Percentiles rank a stretch among this genome's conserved stretches.
Evolutionary conservation across 2,888 invertebrate species (phyloP).

Genomic region (Polyploca ridens): DNA sequence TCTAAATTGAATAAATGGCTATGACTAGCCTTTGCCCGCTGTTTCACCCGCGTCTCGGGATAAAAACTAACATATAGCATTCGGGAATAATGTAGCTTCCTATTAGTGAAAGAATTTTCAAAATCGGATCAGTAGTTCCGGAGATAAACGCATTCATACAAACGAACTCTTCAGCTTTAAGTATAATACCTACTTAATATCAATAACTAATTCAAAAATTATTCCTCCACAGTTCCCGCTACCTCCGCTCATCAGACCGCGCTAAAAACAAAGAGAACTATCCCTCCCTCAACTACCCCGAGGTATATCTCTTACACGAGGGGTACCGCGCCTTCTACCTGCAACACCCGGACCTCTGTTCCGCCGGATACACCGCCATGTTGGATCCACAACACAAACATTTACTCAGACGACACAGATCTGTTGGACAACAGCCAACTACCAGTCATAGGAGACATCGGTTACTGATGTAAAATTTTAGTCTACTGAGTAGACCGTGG

Average conservation of each 20-base stretch:
- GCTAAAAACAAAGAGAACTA: constrained; percentile 91
- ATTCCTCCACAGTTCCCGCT: constrained; percentile 87
- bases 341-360: constrained; percentile 85
- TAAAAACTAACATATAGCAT: too few relatives aligned
- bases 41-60: too few relatives aligned
- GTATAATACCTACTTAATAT: too few relatives aligned
- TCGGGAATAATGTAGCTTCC: too few relatives aligned
- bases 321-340: constrained; percentile 87
- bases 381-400: constrained; percentile 90
- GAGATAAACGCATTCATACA: too few relatives aligned
- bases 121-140: too few relatives aligned
- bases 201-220: neutral
- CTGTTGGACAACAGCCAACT: constrained; percentile 36
- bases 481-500: constrained; percentile 22
- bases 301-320: constrained; percentile 96
- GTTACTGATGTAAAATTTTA: constrained; percentile 32
- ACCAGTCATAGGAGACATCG: constrained; percentile 36
- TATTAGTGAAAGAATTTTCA: too few relatives aligned
- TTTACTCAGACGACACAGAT: constrained; percentile 89
- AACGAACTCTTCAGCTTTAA: too few relatives aligned
- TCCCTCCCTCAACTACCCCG: constrained; percentile 95
- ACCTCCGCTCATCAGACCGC: constrained; percentile 93
- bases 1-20: too few relatives aligned
- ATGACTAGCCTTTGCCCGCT: too few relatives aligned
- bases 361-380: constrained; percentile 92